phyloP scores from a whole-genome alignment of 2,797 vertebrate genomes.

The Propithecus perrieri region DNA sequence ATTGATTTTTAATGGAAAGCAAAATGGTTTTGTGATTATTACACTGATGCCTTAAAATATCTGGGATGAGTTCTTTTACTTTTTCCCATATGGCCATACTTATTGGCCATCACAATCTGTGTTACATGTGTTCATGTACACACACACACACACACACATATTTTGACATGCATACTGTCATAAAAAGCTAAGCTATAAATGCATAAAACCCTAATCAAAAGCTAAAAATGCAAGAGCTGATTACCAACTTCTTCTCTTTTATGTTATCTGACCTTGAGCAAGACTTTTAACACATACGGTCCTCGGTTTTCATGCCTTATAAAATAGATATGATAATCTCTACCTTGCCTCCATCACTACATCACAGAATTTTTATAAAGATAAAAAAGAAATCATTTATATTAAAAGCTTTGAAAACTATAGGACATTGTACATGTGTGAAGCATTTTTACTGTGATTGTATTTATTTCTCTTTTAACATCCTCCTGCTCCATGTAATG shows the following conservation, averaged over 20 bases:
- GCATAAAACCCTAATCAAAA: neutral
- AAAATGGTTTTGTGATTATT: constrained; percentile 25
- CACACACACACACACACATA: neutral
- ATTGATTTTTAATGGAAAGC: neutral
- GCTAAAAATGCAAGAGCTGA: neutral
- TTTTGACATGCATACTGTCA: neutral
- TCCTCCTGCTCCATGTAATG: neutral
- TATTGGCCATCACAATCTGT: neutral
- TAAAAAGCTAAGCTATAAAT: neutral
- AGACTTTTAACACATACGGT: neutral
- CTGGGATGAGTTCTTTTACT: neutral
- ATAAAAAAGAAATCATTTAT: neutral
- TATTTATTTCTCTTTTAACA: neutral
- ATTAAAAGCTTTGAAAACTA: constrained; percentile 15
- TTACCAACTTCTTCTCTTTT: constrained; percentile 9
- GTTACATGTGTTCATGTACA: neutral
- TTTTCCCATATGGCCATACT: neutral
- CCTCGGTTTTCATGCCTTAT: neutral
- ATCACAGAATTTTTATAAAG: neutral
- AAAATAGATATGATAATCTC: neutral
- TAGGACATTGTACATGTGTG: neutral
- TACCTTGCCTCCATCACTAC: neutral
- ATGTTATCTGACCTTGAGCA: neutral
- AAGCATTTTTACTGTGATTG: neutral
- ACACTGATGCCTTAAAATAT: neutral